phyloP scores from a whole-genome alignment of 2,888 invertebrate species.

The Gari tellinella region DNA sequence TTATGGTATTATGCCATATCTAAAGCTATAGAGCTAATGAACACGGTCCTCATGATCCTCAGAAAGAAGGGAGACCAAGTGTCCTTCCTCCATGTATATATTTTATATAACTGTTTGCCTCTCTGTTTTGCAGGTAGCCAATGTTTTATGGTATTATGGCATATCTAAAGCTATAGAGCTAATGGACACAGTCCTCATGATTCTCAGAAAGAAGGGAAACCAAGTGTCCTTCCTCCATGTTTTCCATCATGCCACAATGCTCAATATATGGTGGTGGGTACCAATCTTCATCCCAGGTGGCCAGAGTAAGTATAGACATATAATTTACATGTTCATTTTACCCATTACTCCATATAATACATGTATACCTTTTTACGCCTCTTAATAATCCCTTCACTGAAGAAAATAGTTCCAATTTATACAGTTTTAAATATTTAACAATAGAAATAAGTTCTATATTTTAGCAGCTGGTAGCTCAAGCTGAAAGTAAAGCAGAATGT shows the following conservation, averaged over 20 bases:
- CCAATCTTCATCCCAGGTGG: conserved; percentile 83
- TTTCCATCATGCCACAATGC: conserved; percentile 97
- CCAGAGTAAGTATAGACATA: conserved; percentile 92
- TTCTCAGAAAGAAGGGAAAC: conserved; percentile 94
- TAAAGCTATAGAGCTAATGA: conserved; percentile 83
- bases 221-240: conserved; percentile 96
- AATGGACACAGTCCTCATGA: conserved; percentile 89
- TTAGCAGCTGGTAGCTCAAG: too few relatives aligned
- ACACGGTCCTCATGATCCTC: conserved; percentile 91
- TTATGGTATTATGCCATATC: conserved; percentile 84
- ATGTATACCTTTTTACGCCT: too few relatives aligned
- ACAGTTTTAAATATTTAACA: too few relatives aligned
- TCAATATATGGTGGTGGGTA: conserved; percentile 98
- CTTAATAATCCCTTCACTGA: too few relatives aligned
- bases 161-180: conserved; percentile 84
- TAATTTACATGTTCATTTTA: too few relatives aligned
- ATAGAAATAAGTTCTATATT: too few relatives aligned
- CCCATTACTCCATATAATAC: too few relatives aligned
- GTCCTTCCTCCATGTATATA: too few relatives aligned
- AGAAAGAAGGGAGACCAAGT: conserved; percentile 95
- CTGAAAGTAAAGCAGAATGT: too few relatives aligned
- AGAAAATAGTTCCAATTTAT: too few relatives aligned
- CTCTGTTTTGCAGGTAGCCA: conserved; percentile 76
- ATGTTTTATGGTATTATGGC: conserved; percentile 83
- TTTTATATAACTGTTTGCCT: too few relatives aligned